Percentiles rank a stretch among this genome's conserved stretches.
Evolutionary conservation across 2,888 invertebrate species (phyloP).

Genomic region (Pachydiplax longipennis): DNA sequence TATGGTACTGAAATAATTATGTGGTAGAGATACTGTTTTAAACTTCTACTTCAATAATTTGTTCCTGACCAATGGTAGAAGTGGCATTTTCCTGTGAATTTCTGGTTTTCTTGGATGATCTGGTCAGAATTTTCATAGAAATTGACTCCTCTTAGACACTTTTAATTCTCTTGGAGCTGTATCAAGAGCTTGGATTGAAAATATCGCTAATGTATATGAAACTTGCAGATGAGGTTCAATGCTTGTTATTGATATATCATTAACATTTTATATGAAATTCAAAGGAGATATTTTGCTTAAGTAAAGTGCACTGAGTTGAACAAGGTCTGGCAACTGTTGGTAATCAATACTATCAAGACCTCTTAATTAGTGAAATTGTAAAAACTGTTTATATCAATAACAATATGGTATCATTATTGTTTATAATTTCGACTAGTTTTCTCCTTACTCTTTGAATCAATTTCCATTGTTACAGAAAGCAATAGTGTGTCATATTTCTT

Average conservation of each 20-base stretch:
- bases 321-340: not conserved
- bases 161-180: slow-evolving; percentile 9
- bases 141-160: not conserved
- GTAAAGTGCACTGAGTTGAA: slow-evolving; percentile 2
- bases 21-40: slow-evolving; percentile 27
- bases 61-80: slow-evolving; percentile 30
- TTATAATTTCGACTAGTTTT: slow-evolving; percentile 24
- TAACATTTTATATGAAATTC: slow-evolving; percentile 30
- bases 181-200: slow-evolving; percentile 13
- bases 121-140: slow-evolving; percentile 2
- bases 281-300: not conserved
- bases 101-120: not conserved
- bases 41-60: slow-evolving; percentile 21
- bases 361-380: slow-evolving; percentile 23
- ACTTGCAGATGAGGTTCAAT: slow-evolving; percentile 2
- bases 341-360: not conserved
- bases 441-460: not conserved
- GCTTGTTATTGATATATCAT: slow-evolving; percentile 40
- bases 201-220: slow-evolving; percentile 11
- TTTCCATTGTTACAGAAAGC: not conserved
- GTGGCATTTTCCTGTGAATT: slow-evolving; percentile 29
- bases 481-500: not conserved
- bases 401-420: slow-evolving; percentile 40
- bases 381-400: slow-evolving; percentile 14
- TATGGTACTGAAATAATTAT: slow-evolving; percentile 26